A percentile compares a stretch with the other conserved stretches of the same genome.
phyloP scores from a whole-genome alignment of 1,140 invertebrate genomes.

The Drosophila sulfurigaster region DNA sequence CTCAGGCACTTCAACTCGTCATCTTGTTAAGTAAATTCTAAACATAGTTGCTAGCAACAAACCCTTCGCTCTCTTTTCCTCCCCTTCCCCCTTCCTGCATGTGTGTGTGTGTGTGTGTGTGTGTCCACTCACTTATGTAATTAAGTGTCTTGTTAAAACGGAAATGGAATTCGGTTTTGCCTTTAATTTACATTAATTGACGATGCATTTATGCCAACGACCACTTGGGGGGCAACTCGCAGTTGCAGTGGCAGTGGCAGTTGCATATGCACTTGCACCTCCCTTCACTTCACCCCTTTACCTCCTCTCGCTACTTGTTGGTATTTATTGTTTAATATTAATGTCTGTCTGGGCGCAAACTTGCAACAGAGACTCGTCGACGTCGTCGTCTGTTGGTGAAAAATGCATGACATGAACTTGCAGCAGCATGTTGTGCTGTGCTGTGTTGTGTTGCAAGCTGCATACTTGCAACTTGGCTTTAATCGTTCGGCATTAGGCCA shows the following conservation, averaged over 20 bases:
- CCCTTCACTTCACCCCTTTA: background rate
- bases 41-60: slow-evolving; percentile 43
- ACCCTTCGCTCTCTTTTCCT: background rate
- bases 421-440: slow-evolving; percentile 6
- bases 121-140: slow-evolving; percentile 68
- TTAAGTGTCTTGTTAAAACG: slow-evolving; percentile 76
- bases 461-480: slow-evolving; percentile 44
- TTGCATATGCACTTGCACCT: too few relatives aligned
- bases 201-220: slow-evolving; percentile 63
- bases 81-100: background rate
- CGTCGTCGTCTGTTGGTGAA: slow-evolving; percentile 33
- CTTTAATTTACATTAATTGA: slow-evolving; percentile 82
- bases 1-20: slow-evolving; percentile 38
- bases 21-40: slow-evolving; percentile 54
- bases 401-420: slow-evolving; percentile 59
- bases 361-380: background rate
- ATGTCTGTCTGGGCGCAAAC: slow-evolving; percentile 28
- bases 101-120: slow-evolving; percentile 16
- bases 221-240: slow-evolving; percentile 30
- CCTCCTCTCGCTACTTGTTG: slow-evolving; percentile 29
- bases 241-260: too few relatives aligned
- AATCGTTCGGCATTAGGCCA: slow-evolving; percentile 54
- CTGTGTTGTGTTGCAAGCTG: slow-evolving; percentile 18
- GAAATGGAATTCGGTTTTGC: slow-evolving; percentile 80
- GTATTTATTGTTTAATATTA: slow-evolving; percentile 56